Evolutionary conservation across 1,140 invertebrate genomes (phyloP).

Genomic region (Heliconius eleuchia): DNA sequence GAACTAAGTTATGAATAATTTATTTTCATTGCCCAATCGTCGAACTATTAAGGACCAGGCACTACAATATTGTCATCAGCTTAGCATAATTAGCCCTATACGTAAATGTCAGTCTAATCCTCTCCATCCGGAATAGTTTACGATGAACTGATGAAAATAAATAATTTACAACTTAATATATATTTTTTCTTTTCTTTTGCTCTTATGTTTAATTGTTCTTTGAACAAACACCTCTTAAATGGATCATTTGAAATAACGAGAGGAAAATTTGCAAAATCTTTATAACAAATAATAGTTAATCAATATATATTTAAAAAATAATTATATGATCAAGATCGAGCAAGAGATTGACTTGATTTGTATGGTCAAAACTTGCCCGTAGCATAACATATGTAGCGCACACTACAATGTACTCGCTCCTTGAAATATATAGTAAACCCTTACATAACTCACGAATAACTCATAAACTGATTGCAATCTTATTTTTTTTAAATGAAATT

Average conservation of each 20-base stretch:
- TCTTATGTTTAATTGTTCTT: too few species aligned
- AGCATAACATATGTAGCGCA: not conserved
- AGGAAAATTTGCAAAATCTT: too few species aligned
- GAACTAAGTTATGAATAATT: not conserved
- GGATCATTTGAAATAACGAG: too few species aligned
- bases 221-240: too few species aligned
- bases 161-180: not conserved
- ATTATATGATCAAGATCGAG: not conserved
- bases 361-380: not conserved
- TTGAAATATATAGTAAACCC: not conserved
- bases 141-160: not conserved
- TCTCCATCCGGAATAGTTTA: not conserved
- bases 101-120: slow-evolving; percentile 7
- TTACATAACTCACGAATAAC: too few species aligned
- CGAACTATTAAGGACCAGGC: slow-evolving; percentile 3
- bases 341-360: not conserved
- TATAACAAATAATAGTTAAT: too few species aligned
- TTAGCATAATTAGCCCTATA: slow-evolving; percentile 7
- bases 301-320: too few species aligned
- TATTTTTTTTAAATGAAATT: not conserved
- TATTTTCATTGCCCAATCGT: not conserved
- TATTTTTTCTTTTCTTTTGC: too few species aligned
- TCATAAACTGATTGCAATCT: too few species aligned
- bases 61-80: slow-evolving; percentile 2
- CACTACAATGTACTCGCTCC: not conserved